Conservation (phyloP, 2,113 vertebrate species). For the Anarrhichthys ocellatus region DNA sequence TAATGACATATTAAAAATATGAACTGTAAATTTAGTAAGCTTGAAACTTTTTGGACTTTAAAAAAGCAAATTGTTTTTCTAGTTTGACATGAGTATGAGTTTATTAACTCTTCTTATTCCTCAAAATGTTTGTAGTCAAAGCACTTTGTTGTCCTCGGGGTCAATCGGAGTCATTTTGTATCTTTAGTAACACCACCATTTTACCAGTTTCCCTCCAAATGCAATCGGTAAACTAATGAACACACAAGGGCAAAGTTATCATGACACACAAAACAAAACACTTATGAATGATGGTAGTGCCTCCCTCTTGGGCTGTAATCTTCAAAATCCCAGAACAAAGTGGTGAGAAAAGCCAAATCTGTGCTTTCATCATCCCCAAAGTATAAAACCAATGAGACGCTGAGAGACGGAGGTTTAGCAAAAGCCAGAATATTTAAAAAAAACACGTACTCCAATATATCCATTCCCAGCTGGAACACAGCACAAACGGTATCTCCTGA, state of each 20-base stretch:
- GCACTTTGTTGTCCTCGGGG: background rate
- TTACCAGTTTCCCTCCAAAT: conserved; percentile 2
- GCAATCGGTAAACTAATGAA: background rate
- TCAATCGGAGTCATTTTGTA: background rate
- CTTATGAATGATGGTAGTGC: background rate
- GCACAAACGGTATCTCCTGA: background rate
- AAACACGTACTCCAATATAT: background rate
- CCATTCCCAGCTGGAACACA: background rate
- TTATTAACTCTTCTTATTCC: background rate
- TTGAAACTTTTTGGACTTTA: background rate
- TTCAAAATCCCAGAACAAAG: conserved; percentile 8
- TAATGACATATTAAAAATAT: background rate
- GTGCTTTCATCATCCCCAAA: conserved; percentile 1
- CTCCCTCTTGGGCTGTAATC: background rate
- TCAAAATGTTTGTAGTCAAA: background rate
- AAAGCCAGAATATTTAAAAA: background rate
- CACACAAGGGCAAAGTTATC: background rate
- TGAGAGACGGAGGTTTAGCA: background rate
- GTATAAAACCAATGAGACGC: background rate
- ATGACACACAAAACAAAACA: background rate
- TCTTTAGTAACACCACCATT: background rate
- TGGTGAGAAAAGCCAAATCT: conserved; percentile 8
- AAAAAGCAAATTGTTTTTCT: background rate
- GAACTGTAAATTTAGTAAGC: background rate
- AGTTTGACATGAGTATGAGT: background rate